A percentile compares a stretch with the other conserved stretches of the same genome.
Evolutionary conservation across 2,888 invertebrate species (phyloP).

Genomic region (Thymelicus lineola): DNA sequence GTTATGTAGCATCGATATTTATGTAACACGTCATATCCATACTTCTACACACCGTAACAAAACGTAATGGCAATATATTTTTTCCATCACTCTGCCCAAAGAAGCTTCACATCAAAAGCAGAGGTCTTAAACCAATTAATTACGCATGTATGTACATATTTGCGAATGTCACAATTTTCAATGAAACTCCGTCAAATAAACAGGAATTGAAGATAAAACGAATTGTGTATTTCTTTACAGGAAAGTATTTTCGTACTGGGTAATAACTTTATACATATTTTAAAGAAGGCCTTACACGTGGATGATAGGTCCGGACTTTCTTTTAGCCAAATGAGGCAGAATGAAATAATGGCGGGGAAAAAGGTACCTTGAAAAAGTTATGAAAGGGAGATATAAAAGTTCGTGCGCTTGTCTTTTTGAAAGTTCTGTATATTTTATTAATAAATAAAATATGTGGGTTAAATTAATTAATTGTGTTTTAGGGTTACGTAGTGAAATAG

Average conservation of each 20-base stretch:
- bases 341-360: constrained; percentile 79
- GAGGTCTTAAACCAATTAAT: constrained; percentile 1
- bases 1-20: too few relatives aligned
- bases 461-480: too few relatives aligned
- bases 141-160: constrained; percentile 1
- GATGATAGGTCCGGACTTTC: constrained; percentile 73
- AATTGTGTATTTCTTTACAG: constrained; percentile 42
- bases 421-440: neutral
- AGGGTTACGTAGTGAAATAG: too few relatives aligned
- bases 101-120: neutral
- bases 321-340: constrained; percentile 81
- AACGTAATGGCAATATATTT: too few relatives aligned
- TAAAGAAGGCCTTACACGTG: constrained; percentile 68
- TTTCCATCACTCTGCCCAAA: neutral
- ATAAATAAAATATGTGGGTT: neutral
- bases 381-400: constrained; percentile 77
- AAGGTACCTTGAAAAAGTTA: constrained; percentile 79
- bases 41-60: too few relatives aligned
- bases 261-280: constrained; percentile 75
- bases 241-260: constrained; percentile 43
- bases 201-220: constrained; percentile 1
- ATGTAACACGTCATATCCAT: too few relatives aligned
- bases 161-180: neutral
- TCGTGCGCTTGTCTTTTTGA: constrained; percentile 65
- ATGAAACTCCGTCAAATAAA: constrained; percentile 6